Percentiles rank a stretch among this genome's conserved stretches.
These are phyloP conservation scores for Stenodema calcarata DNA, from an alignment of 2,888 invertebrate genomes.

Conservation along the genomic window DNA sequence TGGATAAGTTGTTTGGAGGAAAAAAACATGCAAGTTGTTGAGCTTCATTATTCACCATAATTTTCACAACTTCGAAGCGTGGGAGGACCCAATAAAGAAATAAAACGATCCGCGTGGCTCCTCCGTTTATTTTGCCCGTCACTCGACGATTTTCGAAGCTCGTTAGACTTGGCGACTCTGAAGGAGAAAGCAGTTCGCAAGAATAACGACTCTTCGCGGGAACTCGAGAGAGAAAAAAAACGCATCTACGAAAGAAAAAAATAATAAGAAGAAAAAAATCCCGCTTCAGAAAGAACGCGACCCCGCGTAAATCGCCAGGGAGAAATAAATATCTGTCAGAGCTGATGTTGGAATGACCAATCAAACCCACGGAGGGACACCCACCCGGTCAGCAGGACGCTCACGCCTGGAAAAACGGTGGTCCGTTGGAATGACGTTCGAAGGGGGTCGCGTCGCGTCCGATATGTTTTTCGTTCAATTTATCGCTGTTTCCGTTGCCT, in stretches of 20 bases:
- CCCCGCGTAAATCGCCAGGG: constrained; percentile 2
- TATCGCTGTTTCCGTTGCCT: background rate
- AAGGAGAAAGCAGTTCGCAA: background rate
- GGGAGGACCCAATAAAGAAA: background rate
- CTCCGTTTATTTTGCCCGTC: background rate
- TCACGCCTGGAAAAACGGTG: background rate
- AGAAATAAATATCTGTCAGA: constrained; percentile 22
- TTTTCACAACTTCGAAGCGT: background rate
- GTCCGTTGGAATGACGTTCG: background rate
- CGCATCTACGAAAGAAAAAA: background rate
- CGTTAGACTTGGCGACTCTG: background rate
- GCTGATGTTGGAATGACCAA: background rate
- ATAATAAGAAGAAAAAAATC: background rate
- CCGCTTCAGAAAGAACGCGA: background rate
- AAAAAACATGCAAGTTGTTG: background rate
- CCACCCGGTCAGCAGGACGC: constrained; percentile 5
- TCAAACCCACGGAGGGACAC: constrained; percentile 6
- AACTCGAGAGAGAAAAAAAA: background rate
- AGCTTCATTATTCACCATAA: background rate
- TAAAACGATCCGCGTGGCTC: background rate
- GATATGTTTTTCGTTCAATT: constrained; percentile 8
- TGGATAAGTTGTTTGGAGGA: background rate
- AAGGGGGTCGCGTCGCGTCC: background rate
- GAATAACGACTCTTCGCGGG: background rate
- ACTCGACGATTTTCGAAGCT: background rate